Evolutionary conservation across 64 coral and sea anemone genomes (phyloP).

Genomic region (Catalaphyllia jardinei): DNA sequence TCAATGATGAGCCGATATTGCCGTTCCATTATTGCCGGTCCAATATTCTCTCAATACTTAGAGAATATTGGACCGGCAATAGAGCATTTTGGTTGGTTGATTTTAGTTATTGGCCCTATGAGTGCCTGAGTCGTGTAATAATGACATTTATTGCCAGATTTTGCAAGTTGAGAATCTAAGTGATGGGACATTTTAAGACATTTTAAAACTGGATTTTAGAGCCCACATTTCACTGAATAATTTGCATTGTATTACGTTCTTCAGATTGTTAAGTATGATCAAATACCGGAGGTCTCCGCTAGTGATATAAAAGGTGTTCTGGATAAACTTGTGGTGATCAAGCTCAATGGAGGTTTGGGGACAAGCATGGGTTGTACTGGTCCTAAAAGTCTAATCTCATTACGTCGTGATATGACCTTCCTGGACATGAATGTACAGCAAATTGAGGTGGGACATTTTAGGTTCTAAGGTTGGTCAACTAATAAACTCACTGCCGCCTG

Average conservation of each 20-base stretch:
- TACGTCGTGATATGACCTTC: constrained; percentile 91
- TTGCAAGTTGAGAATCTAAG: too few species aligned
- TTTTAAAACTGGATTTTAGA: too few species aligned
- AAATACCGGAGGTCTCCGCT: constrained; percentile 40
- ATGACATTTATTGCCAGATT: too few species aligned
- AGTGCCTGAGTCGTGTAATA: too few species aligned
- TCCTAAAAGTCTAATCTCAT: constrained; percentile 89
- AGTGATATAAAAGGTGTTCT: constrained; percentile 59
- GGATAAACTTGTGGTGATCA: constrained; percentile 90
- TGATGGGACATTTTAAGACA: too few species aligned
- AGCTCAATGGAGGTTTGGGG: constrained; percentile 95
- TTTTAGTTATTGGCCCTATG: too few species aligned
- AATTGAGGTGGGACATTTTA: constrained; percentile 72
- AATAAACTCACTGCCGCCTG: too few species aligned
- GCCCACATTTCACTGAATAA: neutral
- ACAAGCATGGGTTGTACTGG: constrained; percentile 99
- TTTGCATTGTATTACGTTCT: neutral
- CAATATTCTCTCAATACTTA: too few species aligned
- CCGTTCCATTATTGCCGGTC: too few species aligned
- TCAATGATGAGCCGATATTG: too few species aligned
- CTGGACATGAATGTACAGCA: constrained; percentile 96
- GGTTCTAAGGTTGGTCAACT: neutral
- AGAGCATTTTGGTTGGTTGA: too few species aligned
- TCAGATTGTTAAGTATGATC: constrained; percentile 80
- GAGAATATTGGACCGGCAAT: too few species aligned